These are phyloP conservation scores for Chrysolina oricalcia DNA, from an alignment of 2,888 invertebrate genomes.

Conservation along the genomic window DNA sequence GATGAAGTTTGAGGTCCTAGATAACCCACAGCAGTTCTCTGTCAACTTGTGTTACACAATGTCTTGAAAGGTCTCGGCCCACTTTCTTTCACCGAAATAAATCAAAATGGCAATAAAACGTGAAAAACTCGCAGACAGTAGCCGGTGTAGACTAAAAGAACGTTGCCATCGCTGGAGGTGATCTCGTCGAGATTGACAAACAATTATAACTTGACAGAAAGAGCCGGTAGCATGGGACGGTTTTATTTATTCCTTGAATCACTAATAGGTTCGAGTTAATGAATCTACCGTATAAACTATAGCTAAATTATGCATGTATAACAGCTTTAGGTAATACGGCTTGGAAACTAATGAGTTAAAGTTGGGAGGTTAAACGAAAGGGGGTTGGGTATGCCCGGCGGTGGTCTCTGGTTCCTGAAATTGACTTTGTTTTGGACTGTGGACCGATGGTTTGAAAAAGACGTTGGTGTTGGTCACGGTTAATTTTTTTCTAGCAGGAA, in stretches of 20 bases:
- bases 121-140: constrained; percentile 53
- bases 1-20: no score
- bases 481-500: background rate
- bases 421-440: constrained; percentile 49
- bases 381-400: constrained; percentile 54
- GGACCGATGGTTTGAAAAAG: constrained; percentile 36
- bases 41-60: constrained; percentile 44
- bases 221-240: constrained; percentile 60
- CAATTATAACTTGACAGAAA: constrained; percentile 63
- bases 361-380: constrained; percentile 59
- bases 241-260: constrained; percentile 60
- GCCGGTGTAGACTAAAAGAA: constrained; percentile 46
- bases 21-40: constrained; percentile 9
- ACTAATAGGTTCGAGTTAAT: constrained; percentile 59
- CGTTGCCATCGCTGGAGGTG: constrained; percentile 48
- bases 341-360: constrained; percentile 58
- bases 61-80: constrained; percentile 44
- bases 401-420: constrained; percentile 52
- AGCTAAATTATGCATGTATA: constrained; percentile 54
- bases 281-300: constrained; percentile 51
- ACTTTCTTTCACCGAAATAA: constrained; percentile 48
- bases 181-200: constrained; percentile 63
- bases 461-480: constrained; percentile 14
- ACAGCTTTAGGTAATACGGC: constrained; percentile 54
- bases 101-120: constrained; percentile 50